These are phyloP conservation scores for Aepyceros melampus DNA, from an alignment of 2,113 vertebrate species.

Conservation along the genomic window DNA sequence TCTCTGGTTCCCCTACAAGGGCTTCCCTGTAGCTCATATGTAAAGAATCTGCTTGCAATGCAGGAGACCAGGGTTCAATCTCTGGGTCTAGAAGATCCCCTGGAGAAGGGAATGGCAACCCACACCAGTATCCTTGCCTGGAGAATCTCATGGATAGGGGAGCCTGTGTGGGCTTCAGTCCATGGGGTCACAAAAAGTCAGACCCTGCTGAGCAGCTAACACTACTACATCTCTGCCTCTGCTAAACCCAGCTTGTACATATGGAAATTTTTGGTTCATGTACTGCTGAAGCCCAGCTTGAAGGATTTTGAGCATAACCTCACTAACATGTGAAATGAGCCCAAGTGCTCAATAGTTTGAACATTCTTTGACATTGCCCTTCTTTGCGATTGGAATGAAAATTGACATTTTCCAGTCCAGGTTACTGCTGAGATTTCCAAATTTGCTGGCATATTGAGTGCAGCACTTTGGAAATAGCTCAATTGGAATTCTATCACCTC, in stretches of 20 bases:
- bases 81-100: background rate
- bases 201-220: background rate
- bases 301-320: background rate
- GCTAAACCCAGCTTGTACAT: background rate
- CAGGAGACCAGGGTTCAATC: background rate
- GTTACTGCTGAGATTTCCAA: background rate
- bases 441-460: background rate
- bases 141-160: background rate
- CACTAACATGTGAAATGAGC: background rate
- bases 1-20: background rate
- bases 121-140: background rate
- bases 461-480: background rate
- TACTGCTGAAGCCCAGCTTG: background rate
- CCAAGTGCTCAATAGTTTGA: background rate
- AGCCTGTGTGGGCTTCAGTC: background rate
- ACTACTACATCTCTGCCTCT: background rate
- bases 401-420: background rate
- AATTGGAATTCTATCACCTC: background rate
- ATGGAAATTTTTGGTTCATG: background rate
- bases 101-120: background rate
- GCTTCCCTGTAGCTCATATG: background rate
- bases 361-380: background rate
- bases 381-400: background rate
- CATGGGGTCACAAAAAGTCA: background rate
- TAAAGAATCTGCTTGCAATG: background rate